Percentiles rank a stretch among this genome's conserved stretches.
Evolutionary conservation across 2,113 vertebrate genomes (phyloP).

Genomic region (Cavia porcellus): DNA sequence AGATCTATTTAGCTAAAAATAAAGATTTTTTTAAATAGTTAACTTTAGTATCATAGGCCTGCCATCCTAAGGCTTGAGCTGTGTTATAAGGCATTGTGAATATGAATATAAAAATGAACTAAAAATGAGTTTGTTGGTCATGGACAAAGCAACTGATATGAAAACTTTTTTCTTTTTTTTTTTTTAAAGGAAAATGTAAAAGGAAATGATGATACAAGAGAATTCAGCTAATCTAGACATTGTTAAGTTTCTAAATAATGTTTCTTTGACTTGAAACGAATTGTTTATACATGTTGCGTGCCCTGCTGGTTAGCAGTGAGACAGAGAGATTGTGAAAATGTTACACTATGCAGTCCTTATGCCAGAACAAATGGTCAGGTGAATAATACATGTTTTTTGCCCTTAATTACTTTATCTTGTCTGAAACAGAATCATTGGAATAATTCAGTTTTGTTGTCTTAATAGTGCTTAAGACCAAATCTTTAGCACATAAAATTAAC

Average conservation of each 20-base stretch:
- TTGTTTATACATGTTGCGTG: not conserved
- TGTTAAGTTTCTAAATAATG: constrained; percentile 22
- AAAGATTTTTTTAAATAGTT: not conserved
- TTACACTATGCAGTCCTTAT: not conserved
- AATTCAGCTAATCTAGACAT: not conserved
- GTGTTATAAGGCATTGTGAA: not conserved
- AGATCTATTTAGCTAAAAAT: not conserved
- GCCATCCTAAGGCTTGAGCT: not conserved
- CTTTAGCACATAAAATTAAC: not conserved
- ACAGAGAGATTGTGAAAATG: constrained; percentile 5
- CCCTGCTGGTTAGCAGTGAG: not conserved
- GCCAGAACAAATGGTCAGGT: not conserved
- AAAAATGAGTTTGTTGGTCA: constrained; percentile 16
- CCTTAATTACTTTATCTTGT: constrained; percentile 23
- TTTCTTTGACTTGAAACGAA: not conserved
- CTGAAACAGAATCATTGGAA: not conserved
- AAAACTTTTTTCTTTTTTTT: constrained; percentile 45
- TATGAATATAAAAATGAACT: not conserved
- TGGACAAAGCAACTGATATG: not conserved
- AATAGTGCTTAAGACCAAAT: not conserved
- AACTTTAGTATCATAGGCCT: constrained; percentile 20
- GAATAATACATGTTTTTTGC: not conserved
- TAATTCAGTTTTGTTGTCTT: constrained; percentile 32
- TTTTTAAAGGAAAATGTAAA: not conserved
- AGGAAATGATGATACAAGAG: not conserved